These are phyloP conservation scores for Dryococelus australis DNA, from an alignment of 2,888 invertebrate species.

Conservation along the genomic window DNA sequence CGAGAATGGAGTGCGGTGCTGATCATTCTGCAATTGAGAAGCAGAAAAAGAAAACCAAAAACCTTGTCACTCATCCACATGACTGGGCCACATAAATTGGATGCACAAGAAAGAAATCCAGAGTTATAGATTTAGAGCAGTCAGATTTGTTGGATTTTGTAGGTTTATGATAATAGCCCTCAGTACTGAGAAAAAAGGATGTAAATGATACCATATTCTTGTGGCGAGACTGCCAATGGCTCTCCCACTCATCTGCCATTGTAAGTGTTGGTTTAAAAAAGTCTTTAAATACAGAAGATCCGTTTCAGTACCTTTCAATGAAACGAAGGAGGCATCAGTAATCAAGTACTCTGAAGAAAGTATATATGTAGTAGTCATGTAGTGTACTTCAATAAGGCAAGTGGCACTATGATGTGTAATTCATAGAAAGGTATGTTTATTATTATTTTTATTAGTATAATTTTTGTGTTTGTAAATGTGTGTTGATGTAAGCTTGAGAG, in stretches of 20 bases:
- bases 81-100: constrained; percentile 38
- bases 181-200: constrained; percentile 23
- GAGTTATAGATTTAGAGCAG: not conserved
- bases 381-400: no score
- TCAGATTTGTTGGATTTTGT: not conserved
- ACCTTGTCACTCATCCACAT: not conserved
- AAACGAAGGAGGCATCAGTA: not conserved
- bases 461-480: no score
- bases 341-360: no score
- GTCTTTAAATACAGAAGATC: not conserved
- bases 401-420: no score
- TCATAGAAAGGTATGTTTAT: no score
- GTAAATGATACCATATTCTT: not conserved
- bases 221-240: not conserved
- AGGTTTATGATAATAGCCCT: not conserved
- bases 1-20: constrained; percentile 36
- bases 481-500: no score
- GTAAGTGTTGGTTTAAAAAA: not conserved
- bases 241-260: not conserved
- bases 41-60: not conserved
- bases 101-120: not conserved
- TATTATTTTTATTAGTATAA: no score
- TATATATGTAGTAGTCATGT: no score
- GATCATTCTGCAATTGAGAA: not conserved
- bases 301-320: not conserved